Evolutionary conservation across 1,140 invertebrate species (phyloP), one percentile per base, ranked within the genome.

Genomic region (Drosophila baimaii): DNA sequence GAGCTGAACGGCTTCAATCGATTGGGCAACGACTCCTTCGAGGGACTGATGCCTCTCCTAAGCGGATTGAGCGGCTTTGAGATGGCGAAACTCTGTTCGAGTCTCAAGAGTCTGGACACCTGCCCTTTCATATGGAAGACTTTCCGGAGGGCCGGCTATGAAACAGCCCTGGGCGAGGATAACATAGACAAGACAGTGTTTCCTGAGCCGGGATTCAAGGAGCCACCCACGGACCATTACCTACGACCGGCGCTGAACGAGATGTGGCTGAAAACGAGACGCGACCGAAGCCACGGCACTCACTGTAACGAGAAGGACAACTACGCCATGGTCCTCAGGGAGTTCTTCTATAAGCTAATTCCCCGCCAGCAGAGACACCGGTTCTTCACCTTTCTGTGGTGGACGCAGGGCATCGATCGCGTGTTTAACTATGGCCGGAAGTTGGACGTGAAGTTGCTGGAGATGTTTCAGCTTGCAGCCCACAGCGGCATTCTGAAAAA

Each of bases 161-260:
- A 94, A 1, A 97, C 97, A 0, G 94, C 94, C 0, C 95, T 95
- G 58, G 95, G 94, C 0, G 97, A 98, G 93, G 97, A 98, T 84
- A 92, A 93, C 15, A 94, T 94, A 0, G 92, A 93, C n/a, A 94
- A 97, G 44, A 94, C 95, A 6, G 94, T 95, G 2, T 98, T 97
- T 80, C 96, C 97, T 90, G 97, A 95, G 90, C 82, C 94, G 23
- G 97, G 97, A 1, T 98, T 98, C 88, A 91, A 93, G 3, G 92
- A 94, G n/a, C 94, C 94, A 29, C 97, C 97, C 0, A 96, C 95
- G 0, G 96, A 98, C 91, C 97, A 96, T 83, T 97, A 97, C 74
- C 93, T 95, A 19, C 92, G 95, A 29, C 95, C 96, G 0, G 96
- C 96, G 79, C 94, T 96, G 77, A 79, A 94, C 49, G 94, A 94